Evolutionary conservation across 1,140 invertebrate species (phyloP), one percentile per base, ranked within the genome.

Genomic region (Sycophaga agraensis): DNA sequence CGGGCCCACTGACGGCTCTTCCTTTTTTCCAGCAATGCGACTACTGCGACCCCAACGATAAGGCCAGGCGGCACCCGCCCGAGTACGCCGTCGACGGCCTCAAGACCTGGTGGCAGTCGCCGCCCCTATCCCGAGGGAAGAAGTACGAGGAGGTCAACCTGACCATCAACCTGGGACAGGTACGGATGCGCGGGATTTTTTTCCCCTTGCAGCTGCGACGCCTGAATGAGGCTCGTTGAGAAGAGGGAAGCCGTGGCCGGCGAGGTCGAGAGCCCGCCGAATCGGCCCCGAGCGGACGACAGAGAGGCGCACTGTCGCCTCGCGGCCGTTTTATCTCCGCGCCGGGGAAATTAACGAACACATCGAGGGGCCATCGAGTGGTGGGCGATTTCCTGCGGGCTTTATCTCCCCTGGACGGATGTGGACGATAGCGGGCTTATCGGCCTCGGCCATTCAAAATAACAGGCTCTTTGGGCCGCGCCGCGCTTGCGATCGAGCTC

Each of bases 71-170:
- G 46, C 97, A 99, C 82, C 92, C 93, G 1, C 88, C 95, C 0
- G 87, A 91, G 71, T 90, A 91, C 82, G 96, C 96, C 2, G 94
- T 97, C 40, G 96, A 99, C 74, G 96, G 96, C 46, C 91, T 90
- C 72, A 91, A 96, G 75, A 89, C 89, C 21, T 98, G 96, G 94
- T 98, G 95, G 95, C 94, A 97, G 81, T 94, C 91, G 77, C 97
- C 97, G 1, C 97, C 97, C 2, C 82, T 99, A n/a, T 99, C 97
- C 11, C 83, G 97, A 70, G 96, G 96, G 34, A 91, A 91, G 85
- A 91, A 96, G 75, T 99, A 94, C 84, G 97, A 97, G 74, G 88
- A 96, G 83, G 93, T 99, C 70, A 99, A 97, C 76, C 84, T 99
- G 46, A 99, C 97, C 64, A 96, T 99, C 67, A 91, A 98, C 80